Conservation (phyloP, 2,888 invertebrate species). For the Drosophila sordidapex region DNA sequence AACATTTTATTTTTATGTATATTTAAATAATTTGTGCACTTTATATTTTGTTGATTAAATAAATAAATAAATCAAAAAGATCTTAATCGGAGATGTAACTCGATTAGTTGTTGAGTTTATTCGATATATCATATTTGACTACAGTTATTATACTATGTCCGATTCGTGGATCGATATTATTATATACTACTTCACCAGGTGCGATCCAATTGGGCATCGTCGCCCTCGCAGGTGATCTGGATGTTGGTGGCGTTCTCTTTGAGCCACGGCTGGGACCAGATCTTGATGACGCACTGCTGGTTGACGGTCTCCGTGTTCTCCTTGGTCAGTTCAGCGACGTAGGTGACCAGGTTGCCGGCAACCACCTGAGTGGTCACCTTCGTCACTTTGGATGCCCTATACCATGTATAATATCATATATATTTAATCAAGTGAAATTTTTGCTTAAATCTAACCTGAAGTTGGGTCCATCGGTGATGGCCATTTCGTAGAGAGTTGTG, state of each 20-base stretch:
- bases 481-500: background rate
- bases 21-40: background rate
- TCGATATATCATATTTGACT: background rate
- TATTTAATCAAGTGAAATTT: background rate
- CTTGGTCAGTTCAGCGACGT: slow-evolving; percentile 42
- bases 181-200: slow-evolving; percentile 43
- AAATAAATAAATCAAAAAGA: background rate
- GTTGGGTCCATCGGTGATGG: background rate
- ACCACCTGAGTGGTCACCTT: background rate
- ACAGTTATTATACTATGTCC: background rate
- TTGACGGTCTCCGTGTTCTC: slow-evolving; percentile 17
- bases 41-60: background rate
- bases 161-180: background rate
- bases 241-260: slow-evolving; percentile 56
- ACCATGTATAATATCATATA: background rate
- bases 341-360: background rate
- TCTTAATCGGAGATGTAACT: background rate
- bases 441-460: background rate
- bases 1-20: background rate
- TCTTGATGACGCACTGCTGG: slow-evolving; percentile 34
- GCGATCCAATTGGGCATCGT: slow-evolving; percentile 33
- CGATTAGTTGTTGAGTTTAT: background rate
- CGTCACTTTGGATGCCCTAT: background rate
- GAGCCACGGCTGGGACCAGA: slow-evolving; percentile 68
- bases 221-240: slow-evolving; percentile 54